phyloP scores from a whole-genome alignment of 2,113 vertebrate genomes.

The Tenrec ecaudatus region DNA sequence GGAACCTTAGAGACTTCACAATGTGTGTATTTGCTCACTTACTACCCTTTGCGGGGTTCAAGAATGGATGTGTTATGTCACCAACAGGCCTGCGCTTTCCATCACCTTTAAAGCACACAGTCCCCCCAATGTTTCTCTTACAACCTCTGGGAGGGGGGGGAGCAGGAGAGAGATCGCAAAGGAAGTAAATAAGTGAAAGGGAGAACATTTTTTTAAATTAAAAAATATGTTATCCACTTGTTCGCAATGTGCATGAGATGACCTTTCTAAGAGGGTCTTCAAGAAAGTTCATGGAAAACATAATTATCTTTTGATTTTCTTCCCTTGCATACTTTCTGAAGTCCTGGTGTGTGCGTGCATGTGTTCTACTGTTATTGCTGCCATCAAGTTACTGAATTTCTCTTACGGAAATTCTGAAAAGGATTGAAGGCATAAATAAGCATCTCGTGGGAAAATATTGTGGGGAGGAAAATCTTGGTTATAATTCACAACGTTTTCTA shows the following conservation, averaged over 20 bases:
- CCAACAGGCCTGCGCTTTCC: conserved; percentile 74
- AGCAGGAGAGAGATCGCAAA: neutral
- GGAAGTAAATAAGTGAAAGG: conserved; percentile 29
- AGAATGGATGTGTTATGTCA: conserved; percentile 78
- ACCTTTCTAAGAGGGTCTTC: too few species aligned
- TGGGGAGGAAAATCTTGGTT: conserved; percentile 22
- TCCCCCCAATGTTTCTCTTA: conserved; percentile 71
- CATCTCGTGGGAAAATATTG: neutral
- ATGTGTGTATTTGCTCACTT: conserved; percentile 74
- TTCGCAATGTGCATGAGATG: conserved; percentile 29
- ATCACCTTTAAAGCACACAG: conserved; percentile 45
- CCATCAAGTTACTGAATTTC: too few species aligned
- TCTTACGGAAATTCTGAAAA: conserved; percentile 11
- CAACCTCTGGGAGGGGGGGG: conserved; percentile 28
- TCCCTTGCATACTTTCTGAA: too few species aligned
- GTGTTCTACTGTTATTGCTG: too few species aligned
- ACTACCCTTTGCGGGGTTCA: conserved; percentile 81
- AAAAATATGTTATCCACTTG: conserved; percentile 47
- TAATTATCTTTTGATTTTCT: too few species aligned
- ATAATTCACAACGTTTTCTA: conserved; percentile 11
- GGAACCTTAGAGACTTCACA: conserved; percentile 73
- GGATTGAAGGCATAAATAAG: conserved; percentile 30
- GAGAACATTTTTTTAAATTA: neutral
- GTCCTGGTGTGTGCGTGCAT: too few species aligned
- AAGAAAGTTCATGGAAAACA: too few species aligned